phyloP scores from a whole-genome alignment of 1,140 invertebrate species.

The Ostrea denselamellosa region DNA sequence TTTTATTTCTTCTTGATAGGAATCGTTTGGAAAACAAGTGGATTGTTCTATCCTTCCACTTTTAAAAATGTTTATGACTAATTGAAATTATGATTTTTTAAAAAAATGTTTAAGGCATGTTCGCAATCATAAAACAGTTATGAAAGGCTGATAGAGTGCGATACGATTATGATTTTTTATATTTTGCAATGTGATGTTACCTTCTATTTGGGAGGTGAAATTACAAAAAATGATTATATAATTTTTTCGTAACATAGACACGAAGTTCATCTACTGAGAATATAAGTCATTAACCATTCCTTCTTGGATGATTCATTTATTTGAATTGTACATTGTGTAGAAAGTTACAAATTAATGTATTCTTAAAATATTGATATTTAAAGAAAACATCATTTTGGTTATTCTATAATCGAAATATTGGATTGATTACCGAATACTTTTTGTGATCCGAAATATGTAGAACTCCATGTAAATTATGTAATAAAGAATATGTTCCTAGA shows the following conservation, averaged over 20 bases:
- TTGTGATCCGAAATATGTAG: too few species aligned
- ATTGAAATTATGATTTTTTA: background rate
- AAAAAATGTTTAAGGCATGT: background rate
- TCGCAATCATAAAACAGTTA: background rate
- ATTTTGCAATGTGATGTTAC: background rate
- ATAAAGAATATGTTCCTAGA: too few species aligned
- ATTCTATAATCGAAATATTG: too few species aligned
- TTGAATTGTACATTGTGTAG: background rate
- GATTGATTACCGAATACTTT: too few species aligned
- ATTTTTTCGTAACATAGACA: background rate
- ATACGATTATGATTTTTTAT: background rate
- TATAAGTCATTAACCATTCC: background rate
- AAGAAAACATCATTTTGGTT: too few species aligned
- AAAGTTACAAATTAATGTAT: background rate
- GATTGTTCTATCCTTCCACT: constrained; percentile 3
- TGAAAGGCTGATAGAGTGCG: constrained; percentile 28
- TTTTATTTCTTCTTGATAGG: constrained; percentile 41
- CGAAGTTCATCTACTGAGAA: background rate
- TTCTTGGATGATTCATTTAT: background rate
- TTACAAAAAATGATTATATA: background rate
- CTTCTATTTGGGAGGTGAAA: constrained; percentile 18
- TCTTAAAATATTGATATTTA: background rate
- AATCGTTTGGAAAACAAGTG: constrained; percentile 32
- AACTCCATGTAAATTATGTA: too few species aligned
- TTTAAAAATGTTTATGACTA: background rate